phyloP scores from a whole-genome alignment of 2,797 vertebrate genomes.

The Pterois miles region DNA sequence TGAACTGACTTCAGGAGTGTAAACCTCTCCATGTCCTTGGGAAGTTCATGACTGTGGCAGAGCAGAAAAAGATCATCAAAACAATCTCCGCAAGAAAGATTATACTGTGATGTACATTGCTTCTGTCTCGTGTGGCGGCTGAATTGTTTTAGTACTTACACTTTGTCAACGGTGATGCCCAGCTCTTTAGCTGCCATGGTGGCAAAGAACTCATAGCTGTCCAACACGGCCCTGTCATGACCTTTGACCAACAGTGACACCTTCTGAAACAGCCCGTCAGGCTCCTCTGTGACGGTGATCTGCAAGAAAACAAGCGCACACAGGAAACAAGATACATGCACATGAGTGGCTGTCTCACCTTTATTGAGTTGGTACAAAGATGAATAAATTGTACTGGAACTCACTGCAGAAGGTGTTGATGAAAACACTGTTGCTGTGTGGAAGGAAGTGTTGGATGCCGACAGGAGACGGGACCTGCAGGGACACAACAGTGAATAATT shows the following conservation, averaged over 20 bases:
- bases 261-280: constrained; percentile 89
- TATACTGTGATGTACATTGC: background rate
- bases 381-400: constrained; percentile 16
- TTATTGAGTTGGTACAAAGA: background rate
- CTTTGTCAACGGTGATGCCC: constrained; percentile 86
- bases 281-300: constrained; percentile 90
- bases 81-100: background rate
- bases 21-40: constrained; percentile 87
- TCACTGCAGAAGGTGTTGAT: constrained; percentile 62
- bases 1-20: constrained; percentile 95
- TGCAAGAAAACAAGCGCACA: constrained; percentile 47
- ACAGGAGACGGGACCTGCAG: constrained; percentile 44
- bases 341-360: background rate
- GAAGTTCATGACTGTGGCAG: constrained; percentile 84
- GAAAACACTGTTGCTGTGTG: constrained; percentile 61
- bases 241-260: constrained; percentile 91
- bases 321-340: background rate
- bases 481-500: background rate
- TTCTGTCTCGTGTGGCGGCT: background rate
- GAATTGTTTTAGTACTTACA: constrained; percentile 84
- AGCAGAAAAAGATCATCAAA: background rate
- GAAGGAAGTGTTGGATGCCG: constrained; percentile 53
- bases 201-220: constrained; percentile 95
- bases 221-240: constrained; percentile 91
- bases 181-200: constrained; percentile 92